Base-by-base conservation (phyloP, 2,113 vertebrate genomes). In the Paralichthys olivaceus region DNA sequence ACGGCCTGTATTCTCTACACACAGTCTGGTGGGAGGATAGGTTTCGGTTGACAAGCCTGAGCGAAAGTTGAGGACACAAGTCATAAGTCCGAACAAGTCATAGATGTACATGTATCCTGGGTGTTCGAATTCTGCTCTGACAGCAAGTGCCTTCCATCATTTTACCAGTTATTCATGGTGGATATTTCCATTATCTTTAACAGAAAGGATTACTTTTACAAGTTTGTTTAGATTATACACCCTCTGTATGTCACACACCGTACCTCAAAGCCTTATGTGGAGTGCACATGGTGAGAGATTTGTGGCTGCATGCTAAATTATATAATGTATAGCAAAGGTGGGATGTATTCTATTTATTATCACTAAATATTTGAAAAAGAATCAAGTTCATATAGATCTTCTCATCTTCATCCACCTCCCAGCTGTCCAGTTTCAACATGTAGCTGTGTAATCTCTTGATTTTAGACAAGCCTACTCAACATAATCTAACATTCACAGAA, bases 1-100 rank as follows among this genome's bases (percentile, higher is more conserved):
- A 2, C 61, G 59, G 69, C 75, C 75, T 17, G 1, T 37, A 53
- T 68, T 90, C 69, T 85, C 69, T 47, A 80, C 80, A 84, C 47
- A 72, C 75, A 69, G 58, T 84, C 64, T 70, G 34, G 53, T 87
- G 80, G 87, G 89, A 82, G 81, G 80, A 61, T 2, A 69, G 80
- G 91, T 92, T 92, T 91, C 87, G 86, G 80, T 76, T 82, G 69
- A 90, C 90, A 93, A 86, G 89, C 89, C 89, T 87, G 79, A 90
- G 85, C 90, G 47, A 77, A 89, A 87, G 72, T 77, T 22, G 25
- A 57, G 29, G 23, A 59, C 66, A 75, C 57, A 19, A 13, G 11
- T 11, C 43, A 72, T 28, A 69, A 5, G 75, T 82, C 75, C 77
- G 65, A 87, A 80, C 40, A 61, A 64, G 17, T 70, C 0, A 14